Percentiles rank a stretch among this genome's conserved stretches.
Evolutionary conservation across 2,797 vertebrate species (phyloP).

Genomic region (Falco cherrug): DNA sequence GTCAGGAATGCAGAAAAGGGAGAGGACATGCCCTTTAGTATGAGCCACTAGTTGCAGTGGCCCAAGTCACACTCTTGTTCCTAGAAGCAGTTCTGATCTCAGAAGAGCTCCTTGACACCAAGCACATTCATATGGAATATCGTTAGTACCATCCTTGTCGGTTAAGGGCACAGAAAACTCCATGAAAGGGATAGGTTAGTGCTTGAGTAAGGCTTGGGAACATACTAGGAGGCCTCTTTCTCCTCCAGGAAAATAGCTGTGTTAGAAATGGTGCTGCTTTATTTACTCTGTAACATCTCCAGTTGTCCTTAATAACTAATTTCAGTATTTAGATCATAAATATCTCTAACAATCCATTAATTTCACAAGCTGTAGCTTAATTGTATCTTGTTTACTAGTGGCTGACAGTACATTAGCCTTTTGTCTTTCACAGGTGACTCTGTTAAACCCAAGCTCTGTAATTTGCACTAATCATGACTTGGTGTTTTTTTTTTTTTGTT

Average conservation of each 20-base stretch:
- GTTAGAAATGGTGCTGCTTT: neutral
- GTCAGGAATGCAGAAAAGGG: neutral
- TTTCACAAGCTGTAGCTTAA: conserved; percentile 1
- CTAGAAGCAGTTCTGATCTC: neutral
- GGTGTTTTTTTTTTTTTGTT: conserved; percentile 24
- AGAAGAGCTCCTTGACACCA: neutral
- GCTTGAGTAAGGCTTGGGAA: neutral
- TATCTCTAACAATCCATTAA: neutral
- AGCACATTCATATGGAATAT: neutral
- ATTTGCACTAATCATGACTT: conserved; percentile 62
- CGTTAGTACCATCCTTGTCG: neutral
- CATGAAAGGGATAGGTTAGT: neutral
- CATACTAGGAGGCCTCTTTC: neutral
- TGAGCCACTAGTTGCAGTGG: neutral
- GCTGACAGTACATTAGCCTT: neutral
- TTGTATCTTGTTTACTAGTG: neutral
- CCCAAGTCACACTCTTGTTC: neutral
- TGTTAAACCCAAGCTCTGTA: neutral
- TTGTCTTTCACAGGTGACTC: conserved; percentile 23
- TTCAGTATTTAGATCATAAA: neutral
- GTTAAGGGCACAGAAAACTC: neutral
- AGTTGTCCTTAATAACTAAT: neutral
- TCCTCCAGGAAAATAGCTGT: neutral
- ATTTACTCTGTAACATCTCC: neutral
- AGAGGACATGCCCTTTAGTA: neutral